Evolutionary conservation across 2,888 invertebrate genomes (phyloP), one percentile per base, ranked within the genome.

Genomic region (Syrista parreyssii): DNA sequence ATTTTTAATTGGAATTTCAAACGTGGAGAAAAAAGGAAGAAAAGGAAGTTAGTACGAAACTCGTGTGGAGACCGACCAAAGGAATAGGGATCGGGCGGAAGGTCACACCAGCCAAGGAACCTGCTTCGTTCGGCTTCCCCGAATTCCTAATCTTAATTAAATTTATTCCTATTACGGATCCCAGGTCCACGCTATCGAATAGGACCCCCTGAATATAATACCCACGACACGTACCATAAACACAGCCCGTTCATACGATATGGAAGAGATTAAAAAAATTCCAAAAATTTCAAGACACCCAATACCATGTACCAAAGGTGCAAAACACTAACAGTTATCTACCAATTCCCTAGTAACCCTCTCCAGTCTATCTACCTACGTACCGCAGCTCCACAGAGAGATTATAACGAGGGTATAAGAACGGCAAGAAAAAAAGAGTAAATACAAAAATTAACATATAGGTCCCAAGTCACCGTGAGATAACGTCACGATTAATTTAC

Each of bases 81-180:
- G 77, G 79, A 82, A 82, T 73, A 78, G 80, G 81, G 76, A 82
- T 79, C 78, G 81, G 81, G 76, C 75, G 82, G 84, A 83, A 85
- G 85, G 83, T 84, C 83, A 84, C 80, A 75, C 77, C 79, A 75
- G 75, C 76, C 68, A 36, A 75, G 78, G 78, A 85, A 88, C 86
- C 87, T 84, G 88, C 84, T 84, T 80, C 81, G 84, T 83, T 76
- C 76, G 77, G 82, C 80, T 90, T 90, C 90, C 80, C 78, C 82
- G 89, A 91, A 90, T 89, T 88, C 85, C 88, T 90, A 90, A 90
- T 89, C 89, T 89, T 89, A 90, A 91, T 91, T 89, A 89, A 91
- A 90, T 91, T 89, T 90, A 89, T 89, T 88, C 87, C 87, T 85
- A 86, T 87, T 86, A 85, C 86, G 82, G 84, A 84, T 84, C 84